Evolutionary conservation across 2,888 invertebrate species (phyloP).

Genomic region (Noctua janthe): DNA sequence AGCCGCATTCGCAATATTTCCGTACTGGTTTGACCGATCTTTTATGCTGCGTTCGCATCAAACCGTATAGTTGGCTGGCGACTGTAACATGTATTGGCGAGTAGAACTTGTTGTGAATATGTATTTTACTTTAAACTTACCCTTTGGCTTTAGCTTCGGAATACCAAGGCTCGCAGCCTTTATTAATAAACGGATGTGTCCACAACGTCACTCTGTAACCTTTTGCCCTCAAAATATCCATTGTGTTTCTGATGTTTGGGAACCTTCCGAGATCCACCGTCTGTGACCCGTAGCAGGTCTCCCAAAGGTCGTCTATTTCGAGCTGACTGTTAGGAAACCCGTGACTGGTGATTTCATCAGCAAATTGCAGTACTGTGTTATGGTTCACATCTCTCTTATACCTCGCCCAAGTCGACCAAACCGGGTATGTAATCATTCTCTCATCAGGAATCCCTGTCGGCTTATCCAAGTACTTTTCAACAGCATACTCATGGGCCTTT

Average conservation of each 20-base stretch:
- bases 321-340: slow-evolving; percentile 89
- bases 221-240: slow-evolving; percentile 79
- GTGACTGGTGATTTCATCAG: slow-evolving; percentile 86
- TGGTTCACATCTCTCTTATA: slow-evolving; percentile 90
- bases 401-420: slow-evolving; percentile 93
- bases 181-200: slow-evolving; percentile 92
- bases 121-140: slow-evolving; percentile 77
- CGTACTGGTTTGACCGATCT: background rate
- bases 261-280: slow-evolving; percentile 88
- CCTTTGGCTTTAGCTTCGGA: slow-evolving; percentile 82
- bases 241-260: slow-evolving; percentile 88
- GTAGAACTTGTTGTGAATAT: background rate
- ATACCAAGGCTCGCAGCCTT: slow-evolving; percentile 89
- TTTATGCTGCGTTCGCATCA: background rate
- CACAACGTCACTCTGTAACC: slow-evolving; percentile 91
- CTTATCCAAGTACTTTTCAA: slow-evolving; percentile 90
- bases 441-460: slow-evolving; percentile 90
- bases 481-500: slow-evolving; percentile 91
- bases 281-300: slow-evolving; percentile 91
- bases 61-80: no score
- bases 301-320: slow-evolving; percentile 93
- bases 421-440: slow-evolving; percentile 90
- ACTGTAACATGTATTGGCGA: no score
- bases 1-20: background rate
- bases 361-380: slow-evolving; percentile 85